phyloP scores from a whole-genome alignment of 1,140 invertebrate genomes.

The Cydia amplana region DNA sequence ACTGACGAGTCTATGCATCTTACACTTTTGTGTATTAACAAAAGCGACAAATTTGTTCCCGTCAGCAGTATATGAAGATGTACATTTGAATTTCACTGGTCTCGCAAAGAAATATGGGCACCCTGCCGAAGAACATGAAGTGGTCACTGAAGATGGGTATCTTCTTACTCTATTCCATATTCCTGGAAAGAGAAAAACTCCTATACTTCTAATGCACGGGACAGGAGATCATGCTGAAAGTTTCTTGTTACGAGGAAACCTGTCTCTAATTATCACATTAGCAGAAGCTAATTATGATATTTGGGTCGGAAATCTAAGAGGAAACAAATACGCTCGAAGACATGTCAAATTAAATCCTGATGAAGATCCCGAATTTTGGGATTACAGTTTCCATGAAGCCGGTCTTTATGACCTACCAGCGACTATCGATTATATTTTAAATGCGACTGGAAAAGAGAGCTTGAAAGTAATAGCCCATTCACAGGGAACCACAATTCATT shows the following conservation, averaged over 20 bases:
- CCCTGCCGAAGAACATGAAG: conserved; percentile 73
- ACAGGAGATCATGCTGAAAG: conserved; percentile 84
- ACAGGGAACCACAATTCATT: conserved; percentile 83
- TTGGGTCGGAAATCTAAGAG: conserved; percentile 86
- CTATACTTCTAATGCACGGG: conserved; percentile 86
- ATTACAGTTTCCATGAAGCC: conserved; percentile 7
- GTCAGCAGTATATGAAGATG: neutral
- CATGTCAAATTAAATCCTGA: conserved; percentile 46
- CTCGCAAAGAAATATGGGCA: conserved; percentile 77
- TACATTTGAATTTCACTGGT: conserved; percentile 45
- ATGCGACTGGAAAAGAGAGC: conserved; percentile 58
- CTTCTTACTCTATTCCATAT: conserved; percentile 84
- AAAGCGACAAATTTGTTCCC: neutral
- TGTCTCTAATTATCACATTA: conserved; percentile 61
- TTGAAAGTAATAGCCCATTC: conserved; percentile 81
- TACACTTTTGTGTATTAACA: neutral
- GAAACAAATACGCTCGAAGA: conserved; percentile 17
- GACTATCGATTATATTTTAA: conserved; percentile 72
- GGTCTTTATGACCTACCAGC: conserved; percentile 59
- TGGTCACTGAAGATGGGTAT: conserved; percentile 84
- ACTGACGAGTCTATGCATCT: neutral
- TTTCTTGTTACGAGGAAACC: conserved; percentile 80
- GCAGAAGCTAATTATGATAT: conserved; percentile 82
- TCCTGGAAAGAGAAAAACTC: conserved; percentile 56
- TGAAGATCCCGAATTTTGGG: conserved; percentile 16